Evolutionary conservation across 2,113 vertebrate species (phyloP).

Genomic region (Glaucomys volans): DNA sequence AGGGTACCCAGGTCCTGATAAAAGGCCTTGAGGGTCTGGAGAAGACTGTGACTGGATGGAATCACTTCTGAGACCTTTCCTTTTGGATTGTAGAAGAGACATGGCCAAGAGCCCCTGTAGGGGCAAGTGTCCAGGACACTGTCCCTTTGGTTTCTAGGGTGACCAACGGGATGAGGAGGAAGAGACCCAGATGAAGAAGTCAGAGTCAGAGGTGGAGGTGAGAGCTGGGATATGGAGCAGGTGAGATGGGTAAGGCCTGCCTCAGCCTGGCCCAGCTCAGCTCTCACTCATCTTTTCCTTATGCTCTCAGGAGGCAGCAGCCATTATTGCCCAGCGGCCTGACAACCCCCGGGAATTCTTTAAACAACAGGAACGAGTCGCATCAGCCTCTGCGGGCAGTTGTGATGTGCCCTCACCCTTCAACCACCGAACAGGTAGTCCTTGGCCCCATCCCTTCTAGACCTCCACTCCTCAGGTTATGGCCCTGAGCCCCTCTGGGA

Average conservation of each 20-base stretch:
- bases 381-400: slow-evolving; percentile 87
- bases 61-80: neutral
- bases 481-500: slow-evolving; percentile 53
- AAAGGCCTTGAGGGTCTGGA: neutral
- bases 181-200: slow-evolving; percentile 92
- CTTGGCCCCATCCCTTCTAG: neutral
- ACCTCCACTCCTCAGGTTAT: slow-evolving; percentile 9
- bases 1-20: neutral
- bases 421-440: slow-evolving; percentile 94
- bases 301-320: slow-evolving; percentile 93
- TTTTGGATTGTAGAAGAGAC: neutral
- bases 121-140: neutral
- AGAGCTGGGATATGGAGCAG: slow-evolving; percentile 60
- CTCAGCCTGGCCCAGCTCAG: fast-evolving
- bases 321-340: slow-evolving; percentile 96
- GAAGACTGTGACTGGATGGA: no score
- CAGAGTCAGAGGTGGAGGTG: slow-evolving; percentile 96
- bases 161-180: slow-evolving; percentile 91
- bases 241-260: neutral
- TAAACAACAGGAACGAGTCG: slow-evolving; percentile 94
- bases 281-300: neutral
- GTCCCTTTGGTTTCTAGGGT: slow-evolving; percentile 63
- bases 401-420: slow-evolving; percentile 89
- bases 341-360: slow-evolving; percentile 98
- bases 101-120: neutral